phyloP scores from a whole-genome alignment of 2,113 vertebrate genomes.

The Charadrius vociferus region DNA sequence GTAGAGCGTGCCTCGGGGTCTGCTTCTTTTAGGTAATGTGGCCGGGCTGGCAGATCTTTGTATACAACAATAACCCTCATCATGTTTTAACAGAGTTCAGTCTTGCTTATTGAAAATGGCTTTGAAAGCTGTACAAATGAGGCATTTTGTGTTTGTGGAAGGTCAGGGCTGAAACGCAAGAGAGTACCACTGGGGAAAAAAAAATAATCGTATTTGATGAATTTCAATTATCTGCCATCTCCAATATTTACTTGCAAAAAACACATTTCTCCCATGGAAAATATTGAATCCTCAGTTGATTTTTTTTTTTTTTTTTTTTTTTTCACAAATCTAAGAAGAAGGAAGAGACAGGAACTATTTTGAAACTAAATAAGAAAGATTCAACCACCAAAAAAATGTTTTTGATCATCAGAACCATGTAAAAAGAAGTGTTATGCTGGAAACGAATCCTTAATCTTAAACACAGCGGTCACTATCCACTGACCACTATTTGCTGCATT shows the following conservation, averaged over 20 bases:
- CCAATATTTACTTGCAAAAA: neutral
- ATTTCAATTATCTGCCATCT: neutral
- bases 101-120: neutral
- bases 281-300: neutral
- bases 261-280: neutral
- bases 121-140: neutral
- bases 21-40: neutral
- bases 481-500: neutral
- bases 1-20: neutral
- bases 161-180: neutral
- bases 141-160: neutral
- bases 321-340: neutral
- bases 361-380: neutral
- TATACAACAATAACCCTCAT: neutral
- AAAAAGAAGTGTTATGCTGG: neutral
- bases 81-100: neutral
- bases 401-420: neutral
- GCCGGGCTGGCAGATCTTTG: neutral
- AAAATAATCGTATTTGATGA: accelerated
- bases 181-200: neutral
- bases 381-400: neutral
- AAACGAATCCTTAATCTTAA: neutral
- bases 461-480: neutral
- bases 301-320: neutral
- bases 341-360: neutral